Percentiles rank a stretch among this genome's conserved stretches.
Evolutionary conservation across 53 echinoderm and acorn worm species (phyloP).

Genomic region (Paracentrotus lividus): DNA sequence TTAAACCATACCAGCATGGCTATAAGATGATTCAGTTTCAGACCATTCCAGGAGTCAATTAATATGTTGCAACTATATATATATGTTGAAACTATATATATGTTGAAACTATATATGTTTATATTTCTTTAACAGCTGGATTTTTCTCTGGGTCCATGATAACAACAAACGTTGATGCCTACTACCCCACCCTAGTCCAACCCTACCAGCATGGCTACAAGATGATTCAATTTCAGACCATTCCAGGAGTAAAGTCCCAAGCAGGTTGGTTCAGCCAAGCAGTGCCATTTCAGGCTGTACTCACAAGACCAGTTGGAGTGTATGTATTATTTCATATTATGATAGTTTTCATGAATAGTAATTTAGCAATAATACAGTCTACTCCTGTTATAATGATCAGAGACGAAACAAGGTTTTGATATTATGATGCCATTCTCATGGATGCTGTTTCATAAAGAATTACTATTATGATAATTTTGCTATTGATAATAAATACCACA

Average conservation of each 20-base stretch:
- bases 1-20: constrained; percentile 75
- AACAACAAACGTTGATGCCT: constrained; percentile 82
- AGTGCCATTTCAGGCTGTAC: constrained; percentile 78
- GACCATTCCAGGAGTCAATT: constrained; percentile 78
- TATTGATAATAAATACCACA: too few species aligned
- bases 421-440: too few species aligned
- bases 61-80: too few species aligned
- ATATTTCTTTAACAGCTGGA: constrained; percentile 1
- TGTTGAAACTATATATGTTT: neutral
- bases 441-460: too few species aligned
- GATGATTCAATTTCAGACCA: constrained; percentile 84
- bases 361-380: too few species aligned
- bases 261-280: constrained; percentile 67
- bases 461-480: too few species aligned
- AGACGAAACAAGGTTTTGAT: too few species aligned
- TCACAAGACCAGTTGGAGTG: constrained; percentile 72
- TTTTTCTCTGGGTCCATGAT: constrained; percentile 49
- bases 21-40: constrained; percentile 85
- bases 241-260: constrained; percentile 77
- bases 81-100: too few species aligned
- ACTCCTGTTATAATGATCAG: too few species aligned
- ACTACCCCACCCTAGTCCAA: constrained; percentile 75
- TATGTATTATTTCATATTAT: constrained; percentile 52
- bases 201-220: constrained; percentile 76
- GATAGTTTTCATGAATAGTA: too few species aligned